Conservation (phyloP, 2,888 invertebrate genomes). For the Noctua janthina region DNA sequence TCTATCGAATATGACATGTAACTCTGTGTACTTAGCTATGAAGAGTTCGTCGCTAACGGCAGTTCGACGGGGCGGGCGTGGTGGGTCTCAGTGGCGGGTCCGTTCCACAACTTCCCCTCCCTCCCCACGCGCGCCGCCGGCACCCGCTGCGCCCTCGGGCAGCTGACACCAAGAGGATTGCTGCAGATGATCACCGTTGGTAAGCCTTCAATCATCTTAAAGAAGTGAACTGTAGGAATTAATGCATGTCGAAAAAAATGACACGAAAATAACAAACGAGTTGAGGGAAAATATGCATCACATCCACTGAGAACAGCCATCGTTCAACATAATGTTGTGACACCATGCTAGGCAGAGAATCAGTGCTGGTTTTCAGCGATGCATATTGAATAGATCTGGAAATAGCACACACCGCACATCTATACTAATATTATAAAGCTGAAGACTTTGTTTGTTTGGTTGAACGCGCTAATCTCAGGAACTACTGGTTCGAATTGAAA, state of each 20-base stretch:
- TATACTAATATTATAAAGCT: too few relatives aligned
- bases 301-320: neutral
- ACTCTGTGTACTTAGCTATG: slow-evolving; percentile 79
- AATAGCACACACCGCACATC: neutral
- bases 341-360: neutral
- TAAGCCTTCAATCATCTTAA: slow-evolving; percentile 71
- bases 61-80: slow-evolving; percentile 91
- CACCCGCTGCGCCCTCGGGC: slow-evolving; percentile 95
- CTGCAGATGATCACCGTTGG: slow-evolving; percentile 96
- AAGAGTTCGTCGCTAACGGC: slow-evolving; percentile 90
- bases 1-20: neutral
- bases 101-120: slow-evolving; percentile 96
- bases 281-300: neutral
- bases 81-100: slow-evolving; percentile 94
- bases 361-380: neutral
- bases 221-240: neutral
- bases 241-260: neutral
- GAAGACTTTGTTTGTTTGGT: too few relatives aligned
- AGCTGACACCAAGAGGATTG: slow-evolving; percentile 95
- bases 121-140: slow-evolving; percentile 89
- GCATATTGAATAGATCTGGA: neutral
- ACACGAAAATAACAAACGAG: neutral
- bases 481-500: too few relatives aligned
- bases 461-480: too few relatives aligned
- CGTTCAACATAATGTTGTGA: neutral